Percentiles rank a stretch among this genome's conserved stretches.
Conservation (phyloP, 2,888 invertebrate genomes). For the Cheilosia variabilis region DNA sequence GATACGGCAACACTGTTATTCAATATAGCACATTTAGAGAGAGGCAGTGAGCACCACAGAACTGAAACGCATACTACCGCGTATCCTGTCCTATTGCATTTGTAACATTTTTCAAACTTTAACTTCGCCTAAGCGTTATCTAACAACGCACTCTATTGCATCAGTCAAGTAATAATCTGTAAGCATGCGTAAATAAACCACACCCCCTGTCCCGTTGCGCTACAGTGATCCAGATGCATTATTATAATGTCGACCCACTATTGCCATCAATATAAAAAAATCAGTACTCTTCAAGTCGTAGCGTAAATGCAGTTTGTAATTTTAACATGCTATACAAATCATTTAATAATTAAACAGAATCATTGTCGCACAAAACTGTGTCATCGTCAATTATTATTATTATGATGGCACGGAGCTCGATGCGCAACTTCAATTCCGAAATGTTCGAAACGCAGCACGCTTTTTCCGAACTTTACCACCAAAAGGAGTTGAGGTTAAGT, state of each 20-base stretch:
- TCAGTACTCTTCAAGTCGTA: slow-evolving; percentile 8
- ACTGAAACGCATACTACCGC: background rate
- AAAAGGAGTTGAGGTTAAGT: background rate
- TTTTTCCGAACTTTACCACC: slow-evolving; percentile 17
- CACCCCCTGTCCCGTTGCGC: slow-evolving; percentile 39
- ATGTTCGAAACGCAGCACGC: slow-evolving; percentile 11
- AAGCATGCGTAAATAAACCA: slow-evolving; percentile 38
- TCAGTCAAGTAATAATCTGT: slow-evolving; percentile 10
- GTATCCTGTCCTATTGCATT: background rate
- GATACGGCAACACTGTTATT: too few relatives aligned
- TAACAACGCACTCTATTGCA: slow-evolving; percentile 14
- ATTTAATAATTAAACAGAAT: slow-evolving; percentile 36
- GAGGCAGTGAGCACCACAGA: too few relatives aligned
- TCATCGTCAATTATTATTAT: slow-evolving; percentile 54
- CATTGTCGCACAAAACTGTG: slow-evolving; percentile 56
- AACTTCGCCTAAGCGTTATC: background rate
- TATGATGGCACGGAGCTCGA: slow-evolving; percentile 23
- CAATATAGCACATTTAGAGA: too few relatives aligned
- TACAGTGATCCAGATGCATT: slow-evolving; percentile 36
- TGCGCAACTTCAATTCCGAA: slow-evolving; percentile 8
- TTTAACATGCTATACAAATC: slow-evolving; percentile 22
- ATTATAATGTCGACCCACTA: background rate
- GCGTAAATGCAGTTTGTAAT: slow-evolving; percentile 41
- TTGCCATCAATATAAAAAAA: background rate
- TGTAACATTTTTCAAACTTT: background rate